Conservation (phyloP, 2,888 invertebrate genomes). For the Amiota minor region DNA sequence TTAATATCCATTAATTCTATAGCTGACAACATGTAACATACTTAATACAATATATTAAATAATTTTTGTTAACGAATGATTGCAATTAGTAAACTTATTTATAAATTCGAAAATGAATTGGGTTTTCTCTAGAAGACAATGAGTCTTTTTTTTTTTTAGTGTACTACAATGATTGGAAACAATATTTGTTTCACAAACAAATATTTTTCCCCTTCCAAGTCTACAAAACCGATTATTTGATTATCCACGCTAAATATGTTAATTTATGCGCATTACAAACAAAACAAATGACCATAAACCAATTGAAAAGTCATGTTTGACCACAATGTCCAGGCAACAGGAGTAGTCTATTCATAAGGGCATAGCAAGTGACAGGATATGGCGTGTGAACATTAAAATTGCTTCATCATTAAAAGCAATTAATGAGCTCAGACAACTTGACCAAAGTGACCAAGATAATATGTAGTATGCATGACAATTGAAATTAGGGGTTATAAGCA, state of each 20-base stretch:
- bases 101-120: too few relatives aligned
- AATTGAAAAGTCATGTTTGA: slow-evolving; percentile 28
- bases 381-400: slow-evolving; percentile 46
- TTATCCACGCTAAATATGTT: slow-evolving; percentile 6
- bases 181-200: too few relatives aligned
- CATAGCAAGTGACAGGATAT: slow-evolving; percentile 6
- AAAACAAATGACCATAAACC: slow-evolving; percentile 23
- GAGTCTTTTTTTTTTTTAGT: too few relatives aligned
- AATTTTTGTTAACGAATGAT: too few relatives aligned
- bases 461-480: background rate
- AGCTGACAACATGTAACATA: too few relatives aligned
- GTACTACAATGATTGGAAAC: too few relatives aligned
- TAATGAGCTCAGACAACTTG: slow-evolving; percentile 44
- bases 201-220: too few relatives aligned
- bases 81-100: too few relatives aligned
- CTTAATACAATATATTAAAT: too few relatives aligned
- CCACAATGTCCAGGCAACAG: slow-evolving; percentile 10
- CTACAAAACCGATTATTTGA: background rate
- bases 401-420: slow-evolving; percentile 54
- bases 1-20: too few relatives aligned
- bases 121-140: too few relatives aligned
- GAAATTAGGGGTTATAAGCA: background rate
- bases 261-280: slow-evolving; percentile 9
- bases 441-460: slow-evolving; percentile 9
- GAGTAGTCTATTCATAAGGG: background rate